Base-by-base conservation (phyloP, 2,888 invertebrate genomes). In the Mayetiola destructor region DNA sequence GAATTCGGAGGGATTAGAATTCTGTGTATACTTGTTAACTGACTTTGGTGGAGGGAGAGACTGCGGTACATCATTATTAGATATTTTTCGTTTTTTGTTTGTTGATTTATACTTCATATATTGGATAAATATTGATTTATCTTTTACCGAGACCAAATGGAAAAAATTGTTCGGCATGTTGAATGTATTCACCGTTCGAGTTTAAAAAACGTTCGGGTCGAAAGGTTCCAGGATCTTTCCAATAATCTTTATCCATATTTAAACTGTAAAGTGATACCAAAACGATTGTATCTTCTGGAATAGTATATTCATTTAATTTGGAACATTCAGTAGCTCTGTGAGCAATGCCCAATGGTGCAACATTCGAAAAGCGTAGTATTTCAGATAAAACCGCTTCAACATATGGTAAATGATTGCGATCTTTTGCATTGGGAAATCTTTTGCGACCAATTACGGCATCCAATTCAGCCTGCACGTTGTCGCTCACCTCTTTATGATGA, bases 101-200 rank as follows among this genome's bases (percentile, higher is more conserved):
- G n/a, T 56, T 39, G 40, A 52, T 35, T 21, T 12, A 32, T 2
- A 9, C 20, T 8, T n/a, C n/a, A n/a, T n/a, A n/a, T n/a, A n/a
- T n/a, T n/a, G n/a, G n/a, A n/a, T n/a, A n/a, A n/a, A n/a, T n/a
- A n/a, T n/a, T 36, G 6, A 27, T 3, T 39, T 53, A 37, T 16
- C 32, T 5, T 69, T 66, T 68, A 84, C 85, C 85, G 66, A 78
- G 70, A 59, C 85, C 84, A 64, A 85, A 86, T 10, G 79, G 77
- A 59, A 80, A 76, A 64, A 79, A 75, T 62, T 77, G 72, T 61
- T 77, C 79, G 8, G 27, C 20, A 56, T 76, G 74, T 61, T 73
- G 75, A 61, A 73, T 73, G 58, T 78, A 68, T 62, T 68, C 69
- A 20, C 79, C 80, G 20, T 69, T 64, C 12, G 74, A 71, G 61